These are phyloP conservation scores for Sebastes matsubarae DNA, from an alignment of 2,797 vertebrate genomes.

Conservation along the genomic window DNA sequence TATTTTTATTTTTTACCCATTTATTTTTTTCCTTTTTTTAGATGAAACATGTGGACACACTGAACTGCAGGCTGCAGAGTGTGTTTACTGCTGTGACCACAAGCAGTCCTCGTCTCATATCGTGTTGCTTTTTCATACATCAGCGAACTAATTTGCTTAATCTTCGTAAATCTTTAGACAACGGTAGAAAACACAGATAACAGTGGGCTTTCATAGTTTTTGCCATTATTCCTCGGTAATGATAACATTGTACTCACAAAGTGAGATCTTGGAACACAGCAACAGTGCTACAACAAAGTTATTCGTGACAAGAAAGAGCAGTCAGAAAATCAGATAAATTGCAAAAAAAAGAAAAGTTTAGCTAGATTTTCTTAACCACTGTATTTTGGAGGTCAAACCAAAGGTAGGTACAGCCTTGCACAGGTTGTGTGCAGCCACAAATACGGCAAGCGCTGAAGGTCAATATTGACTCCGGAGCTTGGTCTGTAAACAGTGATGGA, in stretches of 20 bases:
- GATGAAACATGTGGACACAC: too few species aligned
- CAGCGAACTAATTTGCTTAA: too few species aligned
- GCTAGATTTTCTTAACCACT: background rate
- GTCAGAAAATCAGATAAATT: background rate
- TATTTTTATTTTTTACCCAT: too few species aligned
- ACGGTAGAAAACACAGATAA: too few species aligned
- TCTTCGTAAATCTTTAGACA: too few species aligned
- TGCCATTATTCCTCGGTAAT: background rate
- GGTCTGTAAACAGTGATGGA: background rate
- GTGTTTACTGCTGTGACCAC: too few species aligned
- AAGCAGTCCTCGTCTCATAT: too few species aligned
- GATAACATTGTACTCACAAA: background rate
- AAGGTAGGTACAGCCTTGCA: background rate
- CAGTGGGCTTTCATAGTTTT: too few species aligned
- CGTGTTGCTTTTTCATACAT: too few species aligned
- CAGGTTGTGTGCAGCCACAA: background rate
- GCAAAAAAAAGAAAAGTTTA: background rate
- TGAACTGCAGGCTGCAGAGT: too few species aligned
- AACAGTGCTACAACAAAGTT: background rate
- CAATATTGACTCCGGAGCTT: background rate
- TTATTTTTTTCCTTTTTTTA: too few species aligned
- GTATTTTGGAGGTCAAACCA: background rate
- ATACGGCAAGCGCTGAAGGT: background rate
- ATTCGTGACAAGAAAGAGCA: background rate
- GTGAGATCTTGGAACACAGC: background rate